A percentile compares a stretch with the other conserved stretches of the same genome.
These are phyloP conservation scores for Prionace glauca DNA, from an alignment of 2,797 vertebrate species.

Conservation along the genomic window DNA sequence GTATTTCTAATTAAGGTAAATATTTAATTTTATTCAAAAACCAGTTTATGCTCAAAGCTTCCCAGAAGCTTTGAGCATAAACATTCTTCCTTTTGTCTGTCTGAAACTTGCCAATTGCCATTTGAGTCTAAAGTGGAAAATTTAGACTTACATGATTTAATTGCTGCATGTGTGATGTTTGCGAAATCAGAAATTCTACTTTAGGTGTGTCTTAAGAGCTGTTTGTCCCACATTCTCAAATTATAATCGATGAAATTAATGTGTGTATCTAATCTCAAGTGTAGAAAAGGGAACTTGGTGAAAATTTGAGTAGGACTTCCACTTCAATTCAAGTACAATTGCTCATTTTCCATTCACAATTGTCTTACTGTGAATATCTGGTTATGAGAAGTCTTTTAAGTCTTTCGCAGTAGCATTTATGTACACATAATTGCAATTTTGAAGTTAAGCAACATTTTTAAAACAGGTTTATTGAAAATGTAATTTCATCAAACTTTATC, in stretches of 20 bases:
- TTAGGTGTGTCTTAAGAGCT: background rate
- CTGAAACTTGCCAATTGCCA: background rate
- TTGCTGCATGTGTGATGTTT: background rate
- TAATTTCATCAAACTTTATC: background rate
- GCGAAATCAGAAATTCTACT: background rate
- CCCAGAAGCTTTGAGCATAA: background rate
- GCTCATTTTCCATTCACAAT: background rate
- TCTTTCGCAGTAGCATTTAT: background rate
- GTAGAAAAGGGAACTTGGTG: background rate
- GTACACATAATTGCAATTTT: background rate
- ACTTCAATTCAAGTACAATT: background rate
- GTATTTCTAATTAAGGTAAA: background rate
- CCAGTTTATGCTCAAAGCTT: too few relatives aligned
- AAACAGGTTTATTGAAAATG: background rate
- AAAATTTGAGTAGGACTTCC: background rate
- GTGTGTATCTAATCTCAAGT: background rate
- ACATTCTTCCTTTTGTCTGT: background rate
- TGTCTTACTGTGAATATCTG: background rate
- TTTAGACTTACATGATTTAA: background rate
- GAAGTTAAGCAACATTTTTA: background rate
- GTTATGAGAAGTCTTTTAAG: background rate
- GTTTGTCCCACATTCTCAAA: background rate
- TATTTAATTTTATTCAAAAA: conserved; percentile 10
- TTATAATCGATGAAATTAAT: background rate
- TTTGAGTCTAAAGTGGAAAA: background rate